A percentile compares a stretch with the other conserved stretches of the same genome.
These are phyloP conservation scores for Corticium candelabrum DNA, from an alignment of 37 sponge, comb jelly and placozoan genomes.

Conservation along the genomic window DNA sequence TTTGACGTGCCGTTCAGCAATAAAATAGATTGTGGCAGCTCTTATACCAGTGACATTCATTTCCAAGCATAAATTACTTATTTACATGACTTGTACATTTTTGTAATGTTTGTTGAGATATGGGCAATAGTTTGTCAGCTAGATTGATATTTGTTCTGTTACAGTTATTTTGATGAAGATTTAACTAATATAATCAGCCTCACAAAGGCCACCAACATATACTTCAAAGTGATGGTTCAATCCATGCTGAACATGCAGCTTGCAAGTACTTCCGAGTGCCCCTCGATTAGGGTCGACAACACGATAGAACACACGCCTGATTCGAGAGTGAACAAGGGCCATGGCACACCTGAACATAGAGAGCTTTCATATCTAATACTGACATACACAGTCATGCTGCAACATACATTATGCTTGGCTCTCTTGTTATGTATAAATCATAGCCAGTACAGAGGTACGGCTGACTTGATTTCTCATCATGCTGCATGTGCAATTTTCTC, in stretches of 20 bases:
- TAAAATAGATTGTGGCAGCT: too few relatives aligned
- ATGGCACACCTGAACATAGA: slow-evolving; percentile 73
- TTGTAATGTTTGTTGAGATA: too few relatives aligned
- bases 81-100: too few relatives aligned
- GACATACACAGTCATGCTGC: neutral
- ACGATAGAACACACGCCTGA: slow-evolving; percentile 73
- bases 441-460: slow-evolving; percentile 88
- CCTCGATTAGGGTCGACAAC: slow-evolving; percentile 29
- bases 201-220: too few relatives aligned
- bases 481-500: too few relatives aligned
- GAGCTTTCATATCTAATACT: neutral
- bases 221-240: slow-evolving; percentile 97
- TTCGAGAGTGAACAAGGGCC: slow-evolving; percentile 93
- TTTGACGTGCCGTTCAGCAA: too few relatives aligned
- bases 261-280: slow-evolving; percentile 55
- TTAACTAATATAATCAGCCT: too few relatives aligned
- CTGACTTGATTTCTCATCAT: slow-evolving; percentile 14
- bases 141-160: too few relatives aligned
- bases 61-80: too few relatives aligned
- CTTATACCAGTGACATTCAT: too few relatives aligned
- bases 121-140: too few relatives aligned
- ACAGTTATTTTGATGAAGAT: too few relatives aligned
- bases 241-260: slow-evolving; percentile 59
- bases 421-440: slow-evolving; percentile 67
- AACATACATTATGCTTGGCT: slow-evolving; percentile 91